These are phyloP conservation scores for Agrotis ipsilon DNA, from an alignment of 2,888 invertebrate genomes.

Conservation along the genomic window DNA sequence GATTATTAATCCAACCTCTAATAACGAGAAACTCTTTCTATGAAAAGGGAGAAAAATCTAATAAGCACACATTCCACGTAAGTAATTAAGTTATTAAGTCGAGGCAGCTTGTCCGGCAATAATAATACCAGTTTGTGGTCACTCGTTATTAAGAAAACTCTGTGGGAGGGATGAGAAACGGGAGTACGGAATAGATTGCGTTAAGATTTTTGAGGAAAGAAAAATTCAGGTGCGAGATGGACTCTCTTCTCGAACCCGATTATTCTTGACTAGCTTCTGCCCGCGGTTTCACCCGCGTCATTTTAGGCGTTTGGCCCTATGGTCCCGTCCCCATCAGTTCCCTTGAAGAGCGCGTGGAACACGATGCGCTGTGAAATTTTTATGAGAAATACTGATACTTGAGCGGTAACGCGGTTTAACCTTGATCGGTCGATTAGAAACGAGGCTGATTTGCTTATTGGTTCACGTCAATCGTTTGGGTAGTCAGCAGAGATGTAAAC, in stretches of 20 bases:
- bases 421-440: constrained; percentile 24
- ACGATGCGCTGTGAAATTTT: too few species aligned
- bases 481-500: constrained; percentile 14
- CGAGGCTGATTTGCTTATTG: constrained; percentile 29
- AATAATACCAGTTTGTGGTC: constrained; percentile 41
- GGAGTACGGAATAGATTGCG: neutral
- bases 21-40: constrained; percentile 11
- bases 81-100: constrained; percentile 44
- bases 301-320: too few species aligned
- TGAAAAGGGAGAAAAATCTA: constrained; percentile 30
- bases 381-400: too few species aligned
- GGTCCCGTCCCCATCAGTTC: too few species aligned
- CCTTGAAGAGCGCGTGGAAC: too few species aligned
- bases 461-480: constrained; percentile 28
- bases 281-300: too few species aligned
- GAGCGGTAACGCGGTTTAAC: constrained; percentile 7
- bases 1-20: constrained; percentile 2
- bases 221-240: too few species aligned
- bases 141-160: constrained; percentile 43
- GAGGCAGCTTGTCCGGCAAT: constrained; percentile 17
- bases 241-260: too few species aligned
- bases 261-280: too few species aligned
- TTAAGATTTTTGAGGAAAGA: too few species aligned
- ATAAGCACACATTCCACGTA: constrained; percentile 31
- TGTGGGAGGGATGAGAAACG: neutral